Evolutionary conservation across 2,888 invertebrate species (phyloP).

Genomic region (Heliconius ethilla): DNA sequence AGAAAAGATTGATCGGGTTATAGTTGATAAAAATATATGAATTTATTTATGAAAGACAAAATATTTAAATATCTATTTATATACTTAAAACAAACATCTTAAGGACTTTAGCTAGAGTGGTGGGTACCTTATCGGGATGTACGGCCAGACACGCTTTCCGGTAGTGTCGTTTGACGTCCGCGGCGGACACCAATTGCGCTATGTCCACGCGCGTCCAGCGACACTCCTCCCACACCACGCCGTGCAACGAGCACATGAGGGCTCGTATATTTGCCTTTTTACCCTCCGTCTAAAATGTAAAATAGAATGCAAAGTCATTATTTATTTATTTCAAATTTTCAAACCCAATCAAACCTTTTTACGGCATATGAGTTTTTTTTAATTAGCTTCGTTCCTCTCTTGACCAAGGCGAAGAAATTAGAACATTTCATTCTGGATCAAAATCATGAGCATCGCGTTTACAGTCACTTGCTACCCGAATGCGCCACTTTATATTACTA

Average conservation of each 20-base stretch:
- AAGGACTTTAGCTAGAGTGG: neutral
- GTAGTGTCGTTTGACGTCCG: constrained; percentile 98
- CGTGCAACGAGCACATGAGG: constrained; percentile 95
- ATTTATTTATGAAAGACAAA: neutral
- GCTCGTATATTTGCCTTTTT: constrained; percentile 98
- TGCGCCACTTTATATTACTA: too few relatives aligned
- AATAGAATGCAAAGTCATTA: neutral
- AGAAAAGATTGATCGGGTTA: too few relatives aligned
- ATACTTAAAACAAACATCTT: too few relatives aligned
- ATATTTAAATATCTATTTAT: neutral
- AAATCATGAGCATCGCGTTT: too few relatives aligned
- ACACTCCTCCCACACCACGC: constrained; percentile 95
- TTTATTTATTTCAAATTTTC: neutral
- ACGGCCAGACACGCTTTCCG: constrained; percentile 97
- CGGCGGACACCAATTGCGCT: constrained; percentile 94
- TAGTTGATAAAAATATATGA: neutral
- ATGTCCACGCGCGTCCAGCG: constrained; percentile 97
- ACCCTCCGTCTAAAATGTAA: constrained; percentile 88
- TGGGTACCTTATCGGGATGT: constrained; percentile 97
- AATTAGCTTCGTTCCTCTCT: too few relatives aligned
- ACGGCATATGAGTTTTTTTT: too few relatives aligned
- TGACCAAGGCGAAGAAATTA: too few relatives aligned
- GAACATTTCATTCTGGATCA: too few relatives aligned
- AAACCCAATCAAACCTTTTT: too few relatives aligned
- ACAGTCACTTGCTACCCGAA: too few relatives aligned